Conservation (phyloP, 2,113 vertebrate genomes). For the Mohoua ochrocephala region DNA sequence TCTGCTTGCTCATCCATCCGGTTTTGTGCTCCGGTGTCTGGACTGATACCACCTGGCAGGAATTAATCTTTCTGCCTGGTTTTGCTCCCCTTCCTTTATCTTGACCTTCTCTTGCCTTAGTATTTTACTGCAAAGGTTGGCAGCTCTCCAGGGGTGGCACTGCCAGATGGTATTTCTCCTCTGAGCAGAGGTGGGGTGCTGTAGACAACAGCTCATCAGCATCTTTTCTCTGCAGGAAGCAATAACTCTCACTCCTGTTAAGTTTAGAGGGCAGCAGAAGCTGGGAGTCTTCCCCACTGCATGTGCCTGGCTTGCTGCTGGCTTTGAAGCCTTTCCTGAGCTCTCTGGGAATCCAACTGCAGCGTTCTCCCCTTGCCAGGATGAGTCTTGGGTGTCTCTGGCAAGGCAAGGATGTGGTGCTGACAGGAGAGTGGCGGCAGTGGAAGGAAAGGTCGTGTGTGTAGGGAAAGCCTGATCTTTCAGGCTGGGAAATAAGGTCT, state of each 20-base stretch:
- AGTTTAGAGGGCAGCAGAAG: constrained; percentile 7
- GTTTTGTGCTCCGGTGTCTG: background rate
- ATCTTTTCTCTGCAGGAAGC: constrained; percentile 30
- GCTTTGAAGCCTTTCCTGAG: background rate
- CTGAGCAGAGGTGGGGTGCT: constrained; percentile 34
- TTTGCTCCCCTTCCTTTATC: background rate
- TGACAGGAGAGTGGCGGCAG: background rate
- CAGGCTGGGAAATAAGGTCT: background rate
- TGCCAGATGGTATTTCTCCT: constrained; percentile 61
- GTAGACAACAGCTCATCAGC: constrained; percentile 34
- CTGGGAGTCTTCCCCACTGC: background rate
- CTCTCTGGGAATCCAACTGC: background rate
- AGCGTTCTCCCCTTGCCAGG: background rate
- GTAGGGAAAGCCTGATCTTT: background rate
- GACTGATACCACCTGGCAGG: constrained; percentile 1
- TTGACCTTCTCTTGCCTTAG: constrained; percentile 39
- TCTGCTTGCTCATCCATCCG: background rate
- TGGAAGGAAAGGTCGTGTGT: background rate
- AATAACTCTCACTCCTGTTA: background rate
- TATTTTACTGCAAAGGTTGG: constrained; percentile 58
- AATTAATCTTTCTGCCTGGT: background rate
- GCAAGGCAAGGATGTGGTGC: background rate
- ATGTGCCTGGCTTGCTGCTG: background rate
- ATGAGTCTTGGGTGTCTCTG: background rate
- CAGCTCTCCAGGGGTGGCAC: constrained; percentile 37